Evolutionary conservation across 2,113 vertebrate species (phyloP).

Genomic region (Oxyura jamaicensis): DNA sequence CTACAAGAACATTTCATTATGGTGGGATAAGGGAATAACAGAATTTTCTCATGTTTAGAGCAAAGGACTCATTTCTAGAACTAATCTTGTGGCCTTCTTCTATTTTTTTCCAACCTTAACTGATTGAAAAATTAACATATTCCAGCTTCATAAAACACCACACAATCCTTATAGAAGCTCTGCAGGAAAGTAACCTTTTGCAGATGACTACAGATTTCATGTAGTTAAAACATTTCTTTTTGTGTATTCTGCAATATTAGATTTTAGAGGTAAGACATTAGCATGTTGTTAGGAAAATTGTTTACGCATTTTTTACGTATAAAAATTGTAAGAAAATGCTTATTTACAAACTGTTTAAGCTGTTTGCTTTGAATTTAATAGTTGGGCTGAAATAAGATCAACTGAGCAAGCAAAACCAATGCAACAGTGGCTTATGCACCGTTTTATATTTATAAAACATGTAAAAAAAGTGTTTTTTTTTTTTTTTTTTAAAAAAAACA

Average conservation of each 20-base stretch:
- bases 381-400: background rate
- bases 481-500: background rate
- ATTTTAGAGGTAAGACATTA: background rate
- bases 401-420: background rate
- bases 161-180: background rate
- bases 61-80: background rate
- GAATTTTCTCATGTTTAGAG: background rate
- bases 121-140: background rate
- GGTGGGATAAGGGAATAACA: background rate
- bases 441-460: background rate
- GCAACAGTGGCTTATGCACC: background rate
- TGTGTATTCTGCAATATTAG: background rate
- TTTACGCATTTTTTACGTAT: background rate
- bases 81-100: background rate
- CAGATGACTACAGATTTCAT: background rate
- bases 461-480: too few relatives aligned
- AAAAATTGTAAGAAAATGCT: background rate
- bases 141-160: background rate
- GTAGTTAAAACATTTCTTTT: background rate
- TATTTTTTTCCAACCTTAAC: background rate
- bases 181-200: background rate
- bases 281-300: background rate
- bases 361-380: background rate
- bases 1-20: background rate
- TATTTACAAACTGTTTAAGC: background rate